Evolutionary conservation across 2,888 invertebrate genomes (phyloP), one percentile per base, ranked within the genome.

Genomic region (Parnassius glacialis): DNA sequence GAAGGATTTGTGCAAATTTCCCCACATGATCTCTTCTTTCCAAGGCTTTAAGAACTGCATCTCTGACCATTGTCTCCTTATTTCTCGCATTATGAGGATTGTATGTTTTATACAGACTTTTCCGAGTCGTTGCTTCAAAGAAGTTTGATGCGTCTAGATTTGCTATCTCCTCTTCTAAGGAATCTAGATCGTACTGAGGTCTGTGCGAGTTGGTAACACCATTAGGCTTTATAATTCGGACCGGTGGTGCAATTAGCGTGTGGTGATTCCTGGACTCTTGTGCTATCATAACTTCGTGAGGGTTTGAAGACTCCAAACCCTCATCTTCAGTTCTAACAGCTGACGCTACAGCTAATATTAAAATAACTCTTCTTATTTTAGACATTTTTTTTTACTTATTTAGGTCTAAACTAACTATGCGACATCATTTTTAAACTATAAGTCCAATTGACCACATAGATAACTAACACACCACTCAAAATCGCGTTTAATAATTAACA

Each of bases 1-100:
- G 94, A 81, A 94, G 82, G 34, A 94, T 91, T 79, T 94, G 93
- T 0, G 93, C 92, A 61, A 94, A 93, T 74, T 93, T 93, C 65
- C 93, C 92, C 16, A 92, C 92, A 54, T 94, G 91, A 45, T 92
- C 93, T 56, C 92, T 92, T 71, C 92, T 87, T 67, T 93, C 93
- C 75, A 94, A 78, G 0, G 94, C 94, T 69, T 92, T 87, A 13
- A 93, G 68, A 59, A 94, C 85, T 1, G 93, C 93, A 44, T 90
- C 90, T 67, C 92, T 90, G 16, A 94, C 78, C 72, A 90, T 81
- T 1, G 84, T 84, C 57, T 93, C 93, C 47, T 92, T 92, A 58
- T 84, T 76, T 41, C 80, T 74, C 58, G 80, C 66, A 64, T 76
- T 82, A 57, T 77, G 72, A 13, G 80, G 80, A 52, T 85, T 86